Evolutionary conservation across 2,888 invertebrate genomes (phyloP), one percentile per base, ranked within the genome.

Genomic region (Sphinx pinastri): DNA sequence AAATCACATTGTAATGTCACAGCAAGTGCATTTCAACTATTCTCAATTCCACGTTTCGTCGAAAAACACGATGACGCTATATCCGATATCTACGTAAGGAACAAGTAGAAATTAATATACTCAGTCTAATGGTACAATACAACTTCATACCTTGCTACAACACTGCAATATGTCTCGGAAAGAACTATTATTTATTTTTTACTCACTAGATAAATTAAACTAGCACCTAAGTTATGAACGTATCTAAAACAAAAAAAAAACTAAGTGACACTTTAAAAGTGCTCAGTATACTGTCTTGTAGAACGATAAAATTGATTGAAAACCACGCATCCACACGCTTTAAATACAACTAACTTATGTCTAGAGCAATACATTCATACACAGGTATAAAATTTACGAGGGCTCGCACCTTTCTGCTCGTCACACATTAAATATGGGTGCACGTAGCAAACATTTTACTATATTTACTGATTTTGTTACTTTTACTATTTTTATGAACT

Each of bases 61-160:
- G 10, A 16, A 31, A 13, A 47, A 11, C n/a, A 45, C 60, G 60
- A 60, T 45, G 60, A 11, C 12, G 16, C 14, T 16, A 60, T n/a
- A n/a, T 10, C 16, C 45, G 47, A 47, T 16, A 11, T n/a, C n/a
- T 16, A 47, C 12, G 38, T 16, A 16, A 63, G 47, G 16, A 63
- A 63, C 19, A 47, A 45, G 60, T 19, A 63, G 12, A 49, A 47
- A 63, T 45, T 59, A 59, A 14, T 63, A 16, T 70, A 74, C 70
- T 83, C 83, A 84, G 81, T 85, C 83, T 84, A 81, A 75, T 67
- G 12, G 60, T 74, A 77, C 78, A 82, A 82, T 79, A 85, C 75
- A 76, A 68, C 69, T 71, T 11, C 68, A 67, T 70, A 74, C 68
- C 82, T 85, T 81, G 84, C 84, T 84, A 84, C 81, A 80, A 83